phyloP scores from a whole-genome alignment of 1,140 invertebrate genomes.

The Drosophila kohkoa region DNA sequence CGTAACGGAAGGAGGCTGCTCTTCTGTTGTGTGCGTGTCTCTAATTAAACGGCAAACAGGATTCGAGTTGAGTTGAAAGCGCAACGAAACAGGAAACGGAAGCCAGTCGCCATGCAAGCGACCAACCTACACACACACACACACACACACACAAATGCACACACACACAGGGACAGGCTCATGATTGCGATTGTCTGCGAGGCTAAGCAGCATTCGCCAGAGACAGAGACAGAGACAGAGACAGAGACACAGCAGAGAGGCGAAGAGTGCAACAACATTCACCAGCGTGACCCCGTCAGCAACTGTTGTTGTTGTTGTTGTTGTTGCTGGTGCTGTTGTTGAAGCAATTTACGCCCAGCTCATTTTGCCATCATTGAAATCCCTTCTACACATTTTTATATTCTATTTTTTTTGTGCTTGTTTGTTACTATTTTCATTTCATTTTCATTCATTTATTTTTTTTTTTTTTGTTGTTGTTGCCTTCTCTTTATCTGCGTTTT shows the following conservation, averaged over 20 bases:
- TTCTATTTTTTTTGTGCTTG: constrained; percentile 3
- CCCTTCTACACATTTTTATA: constrained; percentile 52
- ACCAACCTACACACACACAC: constrained; percentile 29
- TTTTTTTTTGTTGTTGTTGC: no score
- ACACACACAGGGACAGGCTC: constrained; percentile 15
- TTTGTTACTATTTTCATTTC: background rate
- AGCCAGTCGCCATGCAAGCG: constrained; percentile 74
- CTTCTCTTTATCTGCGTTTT: constrained; percentile 6
- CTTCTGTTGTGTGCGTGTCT: constrained; percentile 70
- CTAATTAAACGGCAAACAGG: constrained; percentile 83
- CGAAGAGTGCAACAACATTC: constrained; percentile 46
- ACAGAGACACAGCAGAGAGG: constrained; percentile 33
- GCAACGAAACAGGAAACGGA: constrained; percentile 82
- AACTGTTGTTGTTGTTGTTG: constrained; percentile 3
- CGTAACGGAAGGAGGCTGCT: constrained; percentile 58
- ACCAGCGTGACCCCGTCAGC: constrained; percentile 54
- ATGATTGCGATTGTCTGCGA: constrained; percentile 74
- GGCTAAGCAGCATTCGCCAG: constrained; percentile 69
- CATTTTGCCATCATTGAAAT: constrained; percentile 66
- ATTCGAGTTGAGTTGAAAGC: constrained; percentile 82
- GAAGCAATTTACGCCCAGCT: constrained; percentile 57
- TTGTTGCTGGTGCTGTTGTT: constrained; percentile 39
- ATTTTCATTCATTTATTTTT: background rate
- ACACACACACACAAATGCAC: constrained; percentile 1
- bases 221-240: constrained; percentile 27